phyloP scores from a whole-genome alignment of 2,797 vertebrate species.

The Echiichthys vipera region DNA sequence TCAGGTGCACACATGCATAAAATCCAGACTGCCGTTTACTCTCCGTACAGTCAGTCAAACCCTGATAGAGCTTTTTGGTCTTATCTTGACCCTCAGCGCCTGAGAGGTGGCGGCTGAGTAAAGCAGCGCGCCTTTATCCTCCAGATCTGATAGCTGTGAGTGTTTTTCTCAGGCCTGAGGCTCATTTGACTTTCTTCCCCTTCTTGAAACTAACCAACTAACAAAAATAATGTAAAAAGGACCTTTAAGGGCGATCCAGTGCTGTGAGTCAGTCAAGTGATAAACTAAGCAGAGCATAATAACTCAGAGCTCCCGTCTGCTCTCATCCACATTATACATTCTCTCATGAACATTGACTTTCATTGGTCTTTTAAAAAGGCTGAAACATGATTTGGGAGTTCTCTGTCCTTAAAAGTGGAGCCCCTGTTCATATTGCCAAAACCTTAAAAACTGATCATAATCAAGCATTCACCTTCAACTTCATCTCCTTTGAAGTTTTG shows the following conservation, averaged over 20 bases:
- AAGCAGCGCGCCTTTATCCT: conserved; percentile 65
- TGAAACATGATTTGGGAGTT: no score
- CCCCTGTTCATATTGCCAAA: no score
- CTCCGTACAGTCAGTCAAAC: conserved; percentile 54
- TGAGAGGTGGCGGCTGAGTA: conserved; percentile 53
- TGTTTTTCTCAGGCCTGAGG: conserved; percentile 13
- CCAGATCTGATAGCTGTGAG: not conserved
- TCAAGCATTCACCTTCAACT: no score
- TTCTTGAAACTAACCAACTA: not conserved
- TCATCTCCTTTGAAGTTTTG: not conserved
- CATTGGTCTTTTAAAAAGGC: not conserved
- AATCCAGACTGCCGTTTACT: conserved; percentile 24
- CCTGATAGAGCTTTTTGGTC: conserved; percentile 24
- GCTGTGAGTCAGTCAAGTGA: not conserved
- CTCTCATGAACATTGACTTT: no score
- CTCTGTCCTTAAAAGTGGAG: no score
- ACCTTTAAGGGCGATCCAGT: not conserved
- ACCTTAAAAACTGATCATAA: no score
- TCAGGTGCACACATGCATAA: not conserved
- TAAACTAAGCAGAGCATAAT: conserved; percentile 1
- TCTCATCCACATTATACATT: not conserved
- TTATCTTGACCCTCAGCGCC: conserved; percentile 63
- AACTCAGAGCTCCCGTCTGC: not conserved
- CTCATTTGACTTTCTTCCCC: not conserved
- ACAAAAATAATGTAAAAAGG: not conserved